Percentiles rank a stretch among this genome's conserved stretches.
These are phyloP conservation scores for Microdon myrmicae DNA, from an alignment of 2,888 invertebrate genomes.

Conservation along the genomic window DNA sequence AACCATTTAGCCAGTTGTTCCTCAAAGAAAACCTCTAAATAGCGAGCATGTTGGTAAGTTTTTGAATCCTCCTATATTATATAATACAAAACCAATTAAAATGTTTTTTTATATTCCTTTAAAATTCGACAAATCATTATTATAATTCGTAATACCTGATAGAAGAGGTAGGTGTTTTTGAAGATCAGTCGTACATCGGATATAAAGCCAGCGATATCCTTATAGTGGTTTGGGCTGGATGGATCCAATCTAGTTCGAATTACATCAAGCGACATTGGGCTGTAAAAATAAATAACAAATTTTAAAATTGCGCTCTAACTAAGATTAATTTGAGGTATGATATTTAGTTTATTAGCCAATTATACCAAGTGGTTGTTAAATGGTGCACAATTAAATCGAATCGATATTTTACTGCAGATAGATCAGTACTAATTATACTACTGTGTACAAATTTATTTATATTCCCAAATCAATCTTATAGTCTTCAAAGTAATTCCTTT, in stretches of 20 bases:
- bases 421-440: too few species aligned
- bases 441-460: too few species aligned
- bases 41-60: slow-evolving; percentile 81
- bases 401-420: too few species aligned
- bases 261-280: slow-evolving; percentile 86
- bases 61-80: slow-evolving; percentile 76
- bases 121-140: neutral
- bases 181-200: slow-evolving; percentile 86
- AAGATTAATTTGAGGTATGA: slow-evolving; percentile 5
- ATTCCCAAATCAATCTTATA: too few species aligned
- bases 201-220: slow-evolving; percentile 79
- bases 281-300: too few species aligned
- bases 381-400: too few species aligned
- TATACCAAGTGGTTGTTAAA: too few species aligned
- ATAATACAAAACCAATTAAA: neutral
- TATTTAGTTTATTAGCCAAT: neutral
- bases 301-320: neutral
- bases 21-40: slow-evolving; percentile 87
- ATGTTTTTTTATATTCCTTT: slow-evolving; percentile 9
- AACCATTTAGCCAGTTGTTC: slow-evolving; percentile 83
- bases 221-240: slow-evolving; percentile 77
- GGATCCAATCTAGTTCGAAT: slow-evolving; percentile 85
- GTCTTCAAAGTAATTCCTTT: too few species aligned
- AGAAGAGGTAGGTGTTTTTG: slow-evolving; percentile 86
- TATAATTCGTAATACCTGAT: slow-evolving; percentile 71